Percentiles rank a stretch among this genome's conserved stretches.
Conservation (phyloP, 2,113 vertebrate genomes). For the Hydropotes inermis region DNA sequence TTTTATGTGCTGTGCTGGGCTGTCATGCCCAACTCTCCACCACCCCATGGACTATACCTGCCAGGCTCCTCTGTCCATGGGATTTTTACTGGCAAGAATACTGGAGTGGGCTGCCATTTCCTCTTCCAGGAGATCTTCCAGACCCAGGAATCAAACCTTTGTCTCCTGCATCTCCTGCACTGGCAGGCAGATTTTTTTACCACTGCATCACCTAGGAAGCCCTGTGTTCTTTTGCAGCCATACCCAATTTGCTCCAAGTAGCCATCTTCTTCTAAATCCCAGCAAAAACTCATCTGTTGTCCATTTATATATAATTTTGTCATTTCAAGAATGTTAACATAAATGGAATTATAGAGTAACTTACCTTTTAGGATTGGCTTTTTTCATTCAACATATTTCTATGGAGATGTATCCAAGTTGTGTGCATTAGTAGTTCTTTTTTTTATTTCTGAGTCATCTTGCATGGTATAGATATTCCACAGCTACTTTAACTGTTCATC, state of each 20-base stretch:
- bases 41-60: not conserved
- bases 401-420: not conserved
- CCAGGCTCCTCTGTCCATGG: not conserved
- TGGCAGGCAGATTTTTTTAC: not conserved
- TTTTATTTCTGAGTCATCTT: not conserved
- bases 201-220: not conserved
- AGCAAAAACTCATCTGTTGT: not conserved
- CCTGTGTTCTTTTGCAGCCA: not conserved
- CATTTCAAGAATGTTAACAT: not conserved
- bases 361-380: not conserved
- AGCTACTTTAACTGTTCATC: not conserved
- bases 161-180: not conserved
- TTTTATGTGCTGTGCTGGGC: not conserved
- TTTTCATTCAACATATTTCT: not conserved
- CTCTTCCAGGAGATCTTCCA: not conserved
- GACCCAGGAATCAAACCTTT: not conserved
- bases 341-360: not conserved
- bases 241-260: not conserved
- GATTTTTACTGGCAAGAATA: not conserved
- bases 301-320: not conserved
- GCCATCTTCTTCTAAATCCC: not conserved
- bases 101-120: not conserved
- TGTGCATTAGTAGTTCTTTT: not conserved
- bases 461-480: not conserved
- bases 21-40: not conserved